These are phyloP conservation scores for Stercorarius parasiticus DNA, from an alignment of 2,113 vertebrate genomes.

Conservation along the genomic window DNA sequence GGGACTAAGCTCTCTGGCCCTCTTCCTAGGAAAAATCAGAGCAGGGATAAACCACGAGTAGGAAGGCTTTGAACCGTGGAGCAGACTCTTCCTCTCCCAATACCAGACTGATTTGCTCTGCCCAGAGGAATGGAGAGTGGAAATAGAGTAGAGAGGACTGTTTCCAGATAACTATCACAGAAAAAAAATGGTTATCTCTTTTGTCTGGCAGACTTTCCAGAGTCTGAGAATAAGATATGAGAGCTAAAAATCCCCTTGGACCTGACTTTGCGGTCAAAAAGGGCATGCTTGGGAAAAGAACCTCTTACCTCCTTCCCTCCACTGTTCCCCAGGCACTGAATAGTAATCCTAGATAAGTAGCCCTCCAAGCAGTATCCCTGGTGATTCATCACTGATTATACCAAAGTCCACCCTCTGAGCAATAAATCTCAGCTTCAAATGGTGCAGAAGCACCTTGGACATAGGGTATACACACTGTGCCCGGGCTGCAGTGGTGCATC, in stretches of 20 bases:
- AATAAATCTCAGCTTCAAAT: background rate
- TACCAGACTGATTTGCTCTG: background rate
- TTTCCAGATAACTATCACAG: background rate
- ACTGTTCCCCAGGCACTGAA: background rate
- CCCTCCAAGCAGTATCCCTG: background rate
- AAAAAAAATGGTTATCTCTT: background rate
- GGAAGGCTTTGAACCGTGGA: background rate
- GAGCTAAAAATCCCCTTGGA: background rate
- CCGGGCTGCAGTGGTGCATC: background rate
- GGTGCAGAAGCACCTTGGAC: background rate
- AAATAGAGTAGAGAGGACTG: background rate
- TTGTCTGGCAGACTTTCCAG: background rate
- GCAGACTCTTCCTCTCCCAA: background rate
- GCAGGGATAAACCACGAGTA: background rate
- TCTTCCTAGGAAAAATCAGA: background rate
- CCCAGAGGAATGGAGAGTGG: background rate
- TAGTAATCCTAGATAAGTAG: background rate
- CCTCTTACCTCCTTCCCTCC: background rate
- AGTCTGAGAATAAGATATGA: background rate
- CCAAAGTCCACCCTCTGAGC: background rate
- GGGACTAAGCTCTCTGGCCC: background rate
- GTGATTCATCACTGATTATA: background rate
- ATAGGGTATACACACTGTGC: fast-evolving
- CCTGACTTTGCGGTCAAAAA: background rate
- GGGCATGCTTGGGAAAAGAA: background rate